Base-by-base conservation (phyloP, 2,797 vertebrate genomes). In the Takifugu ocellatus region DNA sequence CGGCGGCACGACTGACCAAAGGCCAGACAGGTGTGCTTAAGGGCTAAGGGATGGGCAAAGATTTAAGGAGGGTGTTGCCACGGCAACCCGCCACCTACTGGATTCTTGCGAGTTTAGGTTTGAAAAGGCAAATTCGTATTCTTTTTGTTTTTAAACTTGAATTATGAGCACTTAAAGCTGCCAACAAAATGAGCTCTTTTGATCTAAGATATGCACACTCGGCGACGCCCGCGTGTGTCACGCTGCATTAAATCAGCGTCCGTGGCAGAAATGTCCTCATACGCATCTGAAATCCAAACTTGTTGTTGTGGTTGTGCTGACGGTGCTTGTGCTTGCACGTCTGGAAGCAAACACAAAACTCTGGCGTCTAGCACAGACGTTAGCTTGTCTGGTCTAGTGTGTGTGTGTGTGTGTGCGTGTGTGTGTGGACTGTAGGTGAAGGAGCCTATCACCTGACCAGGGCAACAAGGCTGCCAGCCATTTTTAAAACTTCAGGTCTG, bases 401-500 rank as follows among this genome's bases (percentile, higher is more conserved):
- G 56, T 51, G 29, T 68, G 57, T 58, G 53, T 45, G 59, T 48
- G 26, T 56, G 45, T 65, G 52, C 53, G 51, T 54, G 50, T 62
- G 63, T 62, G 33, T 53, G 51, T 58, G 49, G 31, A 33, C 7
- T 31, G 66, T 68, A 65, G 71, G 63, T 78, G 61, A 75, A 66
- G 44, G 61, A 63, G 63, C 51, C 51, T 58, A 33, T 33, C 31
- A 55, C 33, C 47, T 50, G 59, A 46, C 21, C 17, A 79, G 54
- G 62, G 73, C 70, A 87, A 87, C 84, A 87, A 88, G 83, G 78
- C 68, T 70, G 76, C 83, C 56, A 44, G 61, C 55, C 55, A 10
- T 64, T 24, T n/a, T 33, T 42, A 26, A 15, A 44, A 8, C 36
- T 36, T 36, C 36, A 39, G 11, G 8, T 39, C 54, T 66, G 55